Evolutionary conservation across 1,140 invertebrate genomes (phyloP).

Genomic region (Hylyphantes graminicola): DNA sequence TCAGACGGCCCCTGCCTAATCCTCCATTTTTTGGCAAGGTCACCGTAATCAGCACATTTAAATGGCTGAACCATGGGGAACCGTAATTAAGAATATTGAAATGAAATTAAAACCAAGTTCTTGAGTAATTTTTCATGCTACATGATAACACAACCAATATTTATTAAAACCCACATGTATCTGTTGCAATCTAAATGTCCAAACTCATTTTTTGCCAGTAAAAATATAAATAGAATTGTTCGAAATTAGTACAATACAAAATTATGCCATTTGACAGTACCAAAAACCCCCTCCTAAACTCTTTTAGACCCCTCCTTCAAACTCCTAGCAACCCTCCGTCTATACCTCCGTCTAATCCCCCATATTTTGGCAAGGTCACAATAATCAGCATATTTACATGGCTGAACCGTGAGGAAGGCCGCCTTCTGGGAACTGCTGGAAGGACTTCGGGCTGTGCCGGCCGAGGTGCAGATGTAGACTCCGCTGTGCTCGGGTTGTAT

Average conservation of each 20-base stretch:
- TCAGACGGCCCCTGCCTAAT: slow-evolving; percentile 71
- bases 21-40: slow-evolving; percentile 54
- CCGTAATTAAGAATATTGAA: no score
- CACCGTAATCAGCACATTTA: slow-evolving; percentile 71
- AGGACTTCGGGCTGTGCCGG: slow-evolving; percentile 73
- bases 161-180: no score
- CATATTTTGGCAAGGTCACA: slow-evolving; percentile 58
- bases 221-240: no score
- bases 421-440: slow-evolving; percentile 66
- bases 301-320: no score
- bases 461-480: slow-evolving; percentile 83
- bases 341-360: slow-evolving; percentile 37
- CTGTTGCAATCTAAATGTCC: no score
- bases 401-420: slow-evolving; percentile 78
- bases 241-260: no score
- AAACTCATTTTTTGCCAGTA: no score
- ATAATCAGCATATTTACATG: slow-evolving; percentile 74
- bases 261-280: no score
- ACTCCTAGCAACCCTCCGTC: slow-evolving; percentile 16
- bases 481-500: slow-evolving; percentile 82
- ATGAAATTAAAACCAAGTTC: no score
- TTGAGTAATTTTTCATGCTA: no score
- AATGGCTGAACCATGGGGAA: slow-evolving; percentile 79
- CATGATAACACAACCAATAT: no score
- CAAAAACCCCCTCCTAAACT: no score